Evolutionary conservation across 2,113 vertebrate genomes (phyloP), one percentile per base, ranked within the genome.

Genomic region (Pachyramphus minor): DNA sequence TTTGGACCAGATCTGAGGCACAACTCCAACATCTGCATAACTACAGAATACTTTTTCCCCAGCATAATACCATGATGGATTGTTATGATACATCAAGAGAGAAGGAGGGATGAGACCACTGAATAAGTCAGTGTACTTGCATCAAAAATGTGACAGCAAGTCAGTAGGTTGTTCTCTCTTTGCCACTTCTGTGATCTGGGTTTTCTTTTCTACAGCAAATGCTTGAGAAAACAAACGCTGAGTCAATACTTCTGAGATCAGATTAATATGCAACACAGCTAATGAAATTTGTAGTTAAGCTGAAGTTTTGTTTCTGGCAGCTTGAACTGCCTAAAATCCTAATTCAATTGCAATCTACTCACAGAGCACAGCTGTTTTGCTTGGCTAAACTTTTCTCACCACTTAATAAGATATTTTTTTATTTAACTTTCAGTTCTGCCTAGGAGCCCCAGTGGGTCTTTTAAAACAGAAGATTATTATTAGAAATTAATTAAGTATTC

Each of bases 401-500:
- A 74, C 60, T 95, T 97, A 97, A 96, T 93, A 97, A 60, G 82
- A 90, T 74, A 95, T 45, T 96, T 97, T 95, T 94, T 96, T 97
- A 97, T 97, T 97, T 97, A 97, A 97, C 92, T 97, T 96, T 94
- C 92, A 91, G 69, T 81, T 97, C 83, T 95, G 89, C 58, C 81
- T 84, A 91, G 91, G 58, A 97, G 92, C 74, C 96, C 95, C 96
- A 94, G 50, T 52, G 89, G 89, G 80, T 92, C 74, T 95, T 95
- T 71, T 94, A 91, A 96, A 97, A 95, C 87, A 96, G 87, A 96
- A 94, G 87, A 96, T 96, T 97, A 97, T 96, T 97, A 97, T 96
- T 96, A 95, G 96, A 97, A 97, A 97, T 97, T 97, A 97, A 96
- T 97, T 96, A 97, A 95, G 79, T 94, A 97, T 97, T 97, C 95